Conservation (phyloP, 2,888 invertebrate species). For the Sepioteuthis lessoniana region DNA sequence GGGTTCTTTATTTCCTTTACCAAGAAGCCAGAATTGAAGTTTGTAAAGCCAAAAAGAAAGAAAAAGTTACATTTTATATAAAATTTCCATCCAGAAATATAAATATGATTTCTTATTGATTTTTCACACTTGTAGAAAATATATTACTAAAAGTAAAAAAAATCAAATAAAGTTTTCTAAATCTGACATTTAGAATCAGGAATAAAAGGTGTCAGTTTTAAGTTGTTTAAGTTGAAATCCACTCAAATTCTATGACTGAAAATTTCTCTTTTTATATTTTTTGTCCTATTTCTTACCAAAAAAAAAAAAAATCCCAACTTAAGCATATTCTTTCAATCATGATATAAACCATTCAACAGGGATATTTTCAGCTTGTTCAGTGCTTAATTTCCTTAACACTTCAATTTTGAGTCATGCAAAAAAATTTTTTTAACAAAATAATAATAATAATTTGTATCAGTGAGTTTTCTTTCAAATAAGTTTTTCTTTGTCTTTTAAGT, state of each 20-base stretch:
- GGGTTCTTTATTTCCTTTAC: not conserved
- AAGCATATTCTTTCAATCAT: not conserved
- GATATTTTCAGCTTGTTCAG: not conserved
- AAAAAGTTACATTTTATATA: too few relatives aligned
- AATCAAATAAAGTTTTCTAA: not conserved
- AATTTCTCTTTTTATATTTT: not conserved
- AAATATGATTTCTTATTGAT: constrained; percentile 16
- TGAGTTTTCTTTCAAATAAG: too few relatives aligned
- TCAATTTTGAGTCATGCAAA: not conserved
- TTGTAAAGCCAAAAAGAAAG: not conserved
- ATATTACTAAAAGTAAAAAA: not conserved
- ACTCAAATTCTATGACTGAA: not conserved
- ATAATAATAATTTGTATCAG: too few relatives aligned
- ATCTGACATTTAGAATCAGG: not conserved
- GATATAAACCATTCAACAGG: not conserved
- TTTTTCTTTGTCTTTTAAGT: too few relatives aligned
- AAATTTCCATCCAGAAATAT: not conserved
- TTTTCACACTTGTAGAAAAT: not conserved
- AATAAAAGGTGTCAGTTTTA: not conserved
- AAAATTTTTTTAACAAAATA: too few relatives aligned
- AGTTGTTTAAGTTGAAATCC: not conserved
- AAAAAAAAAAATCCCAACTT: not conserved
- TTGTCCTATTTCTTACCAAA: not conserved
- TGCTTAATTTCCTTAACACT: too few relatives aligned
- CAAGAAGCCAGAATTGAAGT: not conserved